A percentile compares a stretch with the other conserved stretches of the same genome.
Conservation (phyloP, 2,888 invertebrate genomes). For the Leistus spinibarbis region DNA sequence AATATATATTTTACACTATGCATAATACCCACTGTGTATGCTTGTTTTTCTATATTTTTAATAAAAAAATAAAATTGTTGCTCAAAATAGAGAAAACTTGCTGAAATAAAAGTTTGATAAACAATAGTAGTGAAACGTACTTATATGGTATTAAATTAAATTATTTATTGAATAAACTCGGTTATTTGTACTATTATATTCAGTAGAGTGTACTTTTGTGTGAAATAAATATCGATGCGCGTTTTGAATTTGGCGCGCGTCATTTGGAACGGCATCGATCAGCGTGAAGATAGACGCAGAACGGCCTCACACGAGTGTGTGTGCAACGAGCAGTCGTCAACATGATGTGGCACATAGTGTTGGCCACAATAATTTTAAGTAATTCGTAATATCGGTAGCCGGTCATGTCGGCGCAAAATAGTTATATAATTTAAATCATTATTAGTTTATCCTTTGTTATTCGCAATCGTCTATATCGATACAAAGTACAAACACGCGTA, state of each 20-base stretch:
- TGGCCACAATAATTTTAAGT: slow-evolving; percentile 58
- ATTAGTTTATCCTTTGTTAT: slow-evolving; percentile 53
- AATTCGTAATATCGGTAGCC: slow-evolving; percentile 53
- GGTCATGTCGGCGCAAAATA: slow-evolving; percentile 55
- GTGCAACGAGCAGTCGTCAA: slow-evolving; percentile 55
- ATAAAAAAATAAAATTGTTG: too few species aligned
- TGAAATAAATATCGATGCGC: slow-evolving; percentile 20
- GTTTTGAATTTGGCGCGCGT: slow-evolving; percentile 48
- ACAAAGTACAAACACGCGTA: slow-evolving; percentile 57
- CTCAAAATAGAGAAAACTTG: too few species aligned
- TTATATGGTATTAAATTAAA: too few species aligned
- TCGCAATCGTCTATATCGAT: slow-evolving; percentile 54
- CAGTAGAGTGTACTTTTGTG: slow-evolving; percentile 41
- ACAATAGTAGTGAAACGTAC: too few species aligned
- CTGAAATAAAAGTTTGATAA: too few species aligned
- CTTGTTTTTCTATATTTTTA: too few species aligned
- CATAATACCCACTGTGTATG: too few species aligned
- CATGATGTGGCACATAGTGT: slow-evolving; percentile 60
- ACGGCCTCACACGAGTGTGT: slow-evolving; percentile 48
- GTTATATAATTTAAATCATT: slow-evolving; percentile 56
- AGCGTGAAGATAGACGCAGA: slow-evolving; percentile 44
- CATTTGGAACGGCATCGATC: slow-evolving; percentile 36
- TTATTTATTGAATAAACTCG: too few species aligned
- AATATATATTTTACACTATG: too few species aligned
- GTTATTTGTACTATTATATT: too few species aligned